Evolutionary conservation across 2,797 vertebrate species (phyloP).

Genomic region (Zonotrichia albicollis): DNA sequence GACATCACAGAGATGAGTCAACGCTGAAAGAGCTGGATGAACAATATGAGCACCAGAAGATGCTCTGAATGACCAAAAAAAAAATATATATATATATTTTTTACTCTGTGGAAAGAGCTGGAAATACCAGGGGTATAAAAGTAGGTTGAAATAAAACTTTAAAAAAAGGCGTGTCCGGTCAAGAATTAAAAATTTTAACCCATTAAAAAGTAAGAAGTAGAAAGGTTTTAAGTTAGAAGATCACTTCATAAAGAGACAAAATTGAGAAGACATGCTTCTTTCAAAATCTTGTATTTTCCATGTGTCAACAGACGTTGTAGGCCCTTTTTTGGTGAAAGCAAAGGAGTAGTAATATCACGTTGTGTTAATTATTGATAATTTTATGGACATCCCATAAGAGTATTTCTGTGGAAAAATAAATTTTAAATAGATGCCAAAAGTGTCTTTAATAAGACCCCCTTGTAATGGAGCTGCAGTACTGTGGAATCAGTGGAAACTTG

Average conservation of each 20-base stretch:
- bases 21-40: not conserved
- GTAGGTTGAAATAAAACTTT: not conserved
- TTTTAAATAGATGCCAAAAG: not conserved
- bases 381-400: not conserved
- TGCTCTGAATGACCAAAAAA: not conserved
- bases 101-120: not conserved
- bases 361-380: not conserved
- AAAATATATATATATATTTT: not conserved
- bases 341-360: not conserved
- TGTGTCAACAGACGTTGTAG: not conserved
- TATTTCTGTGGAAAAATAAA: not conserved
- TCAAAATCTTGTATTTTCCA: not conserved
- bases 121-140: not conserved
- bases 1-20: conserved; percentile 26
- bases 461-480: not conserved
- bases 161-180: not conserved
- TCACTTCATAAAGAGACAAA: not conserved
- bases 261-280: not conserved
- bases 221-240: not conserved
- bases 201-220: not conserved
- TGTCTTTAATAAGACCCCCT: not conserved
- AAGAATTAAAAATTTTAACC: not conserved
- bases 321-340: not conserved
- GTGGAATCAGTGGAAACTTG: not conserved
- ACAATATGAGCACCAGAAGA: not conserved